Evolutionary conservation across 2,113 vertebrate genomes (phyloP).

Genomic region (Oryzias javanicus): DNA sequence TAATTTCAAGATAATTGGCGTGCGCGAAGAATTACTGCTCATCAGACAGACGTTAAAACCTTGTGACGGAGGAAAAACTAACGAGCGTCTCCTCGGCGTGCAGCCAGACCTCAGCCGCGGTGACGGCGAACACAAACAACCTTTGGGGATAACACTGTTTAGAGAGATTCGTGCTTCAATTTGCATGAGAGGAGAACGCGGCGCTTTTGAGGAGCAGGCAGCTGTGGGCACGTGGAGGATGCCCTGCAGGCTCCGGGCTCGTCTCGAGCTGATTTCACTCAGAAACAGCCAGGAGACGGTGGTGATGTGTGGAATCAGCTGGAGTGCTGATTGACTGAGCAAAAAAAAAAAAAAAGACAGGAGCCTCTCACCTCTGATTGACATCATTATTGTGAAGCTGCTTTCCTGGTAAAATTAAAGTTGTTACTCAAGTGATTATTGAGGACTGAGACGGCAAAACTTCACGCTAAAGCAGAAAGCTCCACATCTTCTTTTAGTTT

Average conservation of each 20-base stretch:
- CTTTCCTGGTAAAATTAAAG: constrained; percentile 13
- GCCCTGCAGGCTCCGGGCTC: background rate
- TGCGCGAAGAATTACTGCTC: constrained; percentile 22
- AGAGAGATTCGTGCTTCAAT: constrained; percentile 15
- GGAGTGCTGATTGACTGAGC: constrained; percentile 42
- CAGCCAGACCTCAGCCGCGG: constrained; percentile 19
- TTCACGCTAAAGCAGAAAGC: background rate
- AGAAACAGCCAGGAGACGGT: background rate
- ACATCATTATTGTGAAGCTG: constrained; percentile 23
- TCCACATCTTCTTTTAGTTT: no score
- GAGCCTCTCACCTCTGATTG: background rate
- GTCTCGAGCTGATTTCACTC: constrained; percentile 16
- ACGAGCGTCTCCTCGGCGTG: constrained; percentile 42
- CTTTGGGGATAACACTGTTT: constrained; percentile 18
- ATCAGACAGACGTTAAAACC: constrained; percentile 35
- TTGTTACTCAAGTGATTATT: constrained; percentile 6
- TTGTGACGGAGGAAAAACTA: constrained; percentile 23
- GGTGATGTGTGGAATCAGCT: constrained; percentile 26
- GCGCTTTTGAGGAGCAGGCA: constrained; percentile 11
- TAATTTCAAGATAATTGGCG: constrained; percentile 33
- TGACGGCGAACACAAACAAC: constrained; percentile 43
- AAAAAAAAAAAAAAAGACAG: constrained; percentile 5
- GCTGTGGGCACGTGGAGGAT: background rate
- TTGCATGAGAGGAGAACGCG: constrained; percentile 13
- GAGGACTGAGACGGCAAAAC: background rate